phyloP scores from a whole-genome alignment of 2,113 vertebrate genomes.

The Bubo bubo region DNA sequence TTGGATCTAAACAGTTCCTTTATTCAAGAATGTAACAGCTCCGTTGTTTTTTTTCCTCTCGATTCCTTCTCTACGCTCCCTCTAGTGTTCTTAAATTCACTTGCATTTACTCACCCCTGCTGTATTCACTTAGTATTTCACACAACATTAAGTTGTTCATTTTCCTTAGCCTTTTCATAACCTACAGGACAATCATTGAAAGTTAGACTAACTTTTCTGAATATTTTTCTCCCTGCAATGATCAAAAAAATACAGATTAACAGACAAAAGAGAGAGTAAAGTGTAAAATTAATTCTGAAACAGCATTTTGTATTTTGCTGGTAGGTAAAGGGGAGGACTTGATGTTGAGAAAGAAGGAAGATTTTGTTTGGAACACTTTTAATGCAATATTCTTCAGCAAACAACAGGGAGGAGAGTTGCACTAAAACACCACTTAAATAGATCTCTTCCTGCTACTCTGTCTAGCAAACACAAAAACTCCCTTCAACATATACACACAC shows the following conservation, averaged over 20 bases:
- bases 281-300: background rate
- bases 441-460: background rate
- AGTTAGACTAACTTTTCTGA: background rate
- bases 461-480: background rate
- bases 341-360: background rate
- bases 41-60: background rate
- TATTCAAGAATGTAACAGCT: background rate
- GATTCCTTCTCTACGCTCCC: background rate
- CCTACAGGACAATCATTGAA: background rate
- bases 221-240: background rate
- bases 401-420: background rate
- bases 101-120: background rate
- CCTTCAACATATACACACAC: background rate
- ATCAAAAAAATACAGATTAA: background rate
- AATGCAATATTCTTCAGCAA: background rate
- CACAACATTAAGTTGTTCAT: background rate
- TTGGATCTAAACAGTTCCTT: background rate
- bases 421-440: background rate
- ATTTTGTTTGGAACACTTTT: background rate
- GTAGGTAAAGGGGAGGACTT: background rate
- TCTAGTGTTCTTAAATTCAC: background rate
- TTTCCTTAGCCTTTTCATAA: background rate
- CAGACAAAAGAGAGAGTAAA: background rate
- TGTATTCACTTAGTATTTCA: background rate
- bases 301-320: background rate